These are phyloP conservation scores for Eira barbara DNA, from an alignment of 2,113 vertebrate species.

Conservation along the genomic window DNA sequence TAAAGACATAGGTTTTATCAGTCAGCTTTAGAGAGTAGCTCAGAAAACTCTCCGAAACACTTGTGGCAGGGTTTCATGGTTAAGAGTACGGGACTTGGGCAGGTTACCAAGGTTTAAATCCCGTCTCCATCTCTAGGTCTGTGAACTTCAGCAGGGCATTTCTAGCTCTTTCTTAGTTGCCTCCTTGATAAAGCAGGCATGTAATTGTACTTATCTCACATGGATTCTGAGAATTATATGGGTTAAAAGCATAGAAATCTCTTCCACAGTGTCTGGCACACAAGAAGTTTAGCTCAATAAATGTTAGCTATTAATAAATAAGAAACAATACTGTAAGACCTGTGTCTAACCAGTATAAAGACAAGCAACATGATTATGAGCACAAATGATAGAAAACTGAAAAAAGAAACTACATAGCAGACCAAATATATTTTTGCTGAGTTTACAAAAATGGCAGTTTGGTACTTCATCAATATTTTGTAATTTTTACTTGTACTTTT, in stretches of 20 bases:
- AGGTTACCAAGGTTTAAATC: background rate
- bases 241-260: background rate
- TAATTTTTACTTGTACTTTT: background rate
- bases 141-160: background rate
- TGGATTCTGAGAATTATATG: background rate
- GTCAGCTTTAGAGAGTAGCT: background rate
- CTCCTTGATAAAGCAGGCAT: background rate
- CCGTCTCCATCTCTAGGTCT: background rate
- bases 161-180: background rate
- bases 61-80: background rate
- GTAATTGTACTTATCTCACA: background rate
- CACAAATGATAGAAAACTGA: background rate
- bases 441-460: background rate
- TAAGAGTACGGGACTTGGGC: background rate
- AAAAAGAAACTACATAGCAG: background rate
- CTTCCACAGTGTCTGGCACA: background rate
- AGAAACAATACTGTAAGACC: background rate
- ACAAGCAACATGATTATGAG: background rate
- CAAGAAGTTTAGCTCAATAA: slow-evolving; percentile 8
- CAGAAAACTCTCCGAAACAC: background rate
- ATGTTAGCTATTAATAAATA: background rate
- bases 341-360: slow-evolving; percentile 16
- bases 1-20: background rate
- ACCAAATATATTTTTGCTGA: background rate
- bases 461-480: slow-evolving; percentile 7